Conservation (phyloP, 1,140 invertebrate species). For the Lordiphosa stackelbergi region DNA sequence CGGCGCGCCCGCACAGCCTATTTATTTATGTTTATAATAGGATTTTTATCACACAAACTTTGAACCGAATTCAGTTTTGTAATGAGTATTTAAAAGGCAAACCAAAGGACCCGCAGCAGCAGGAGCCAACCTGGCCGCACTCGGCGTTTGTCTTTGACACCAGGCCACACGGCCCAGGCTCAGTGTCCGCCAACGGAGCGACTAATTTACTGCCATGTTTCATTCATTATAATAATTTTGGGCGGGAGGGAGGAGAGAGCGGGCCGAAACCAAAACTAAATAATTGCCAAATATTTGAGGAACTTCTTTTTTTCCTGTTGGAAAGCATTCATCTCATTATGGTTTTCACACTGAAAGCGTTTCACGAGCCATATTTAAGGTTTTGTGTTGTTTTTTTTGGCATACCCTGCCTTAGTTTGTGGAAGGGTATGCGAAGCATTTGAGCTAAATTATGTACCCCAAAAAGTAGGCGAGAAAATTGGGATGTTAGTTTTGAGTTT, state of each 20-base stretch:
- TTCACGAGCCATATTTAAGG: conserved; percentile 11
- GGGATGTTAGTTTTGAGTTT: too few species aligned
- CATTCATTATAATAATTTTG: conserved; percentile 49
- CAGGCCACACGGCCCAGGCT: background rate
- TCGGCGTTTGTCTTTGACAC: conserved; percentile 55
- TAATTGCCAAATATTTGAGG: conserved; percentile 70
- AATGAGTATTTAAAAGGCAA: conserved; percentile 71
- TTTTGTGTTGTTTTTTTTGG: conserved; percentile 6
- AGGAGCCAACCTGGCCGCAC: conserved; percentile 6
- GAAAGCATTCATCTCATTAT: conserved; percentile 61
- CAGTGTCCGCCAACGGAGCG: conserved; percentile 17
- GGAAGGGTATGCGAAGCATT: background rate
- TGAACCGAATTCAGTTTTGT: conserved; percentile 61
- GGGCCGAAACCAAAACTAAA: conserved; percentile 56
- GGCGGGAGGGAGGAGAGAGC: background rate
- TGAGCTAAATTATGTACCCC: too few species aligned
- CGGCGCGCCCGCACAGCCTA: conserved; percentile 43
- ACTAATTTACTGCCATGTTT: conserved; percentile 54
- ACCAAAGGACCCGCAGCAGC: conserved; percentile 43
- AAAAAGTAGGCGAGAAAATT: too few species aligned
- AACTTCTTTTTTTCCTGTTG: conserved; percentile 33
- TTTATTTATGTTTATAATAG: conserved; percentile 75
- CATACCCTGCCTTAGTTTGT: background rate
- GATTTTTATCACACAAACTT: conserved; percentile 73
- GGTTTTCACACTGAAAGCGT: conserved; percentile 32